These are phyloP conservation scores for Drosophila affinis DNA, from an alignment of 2,888 invertebrate genomes.

Conservation along the genomic window DNA sequence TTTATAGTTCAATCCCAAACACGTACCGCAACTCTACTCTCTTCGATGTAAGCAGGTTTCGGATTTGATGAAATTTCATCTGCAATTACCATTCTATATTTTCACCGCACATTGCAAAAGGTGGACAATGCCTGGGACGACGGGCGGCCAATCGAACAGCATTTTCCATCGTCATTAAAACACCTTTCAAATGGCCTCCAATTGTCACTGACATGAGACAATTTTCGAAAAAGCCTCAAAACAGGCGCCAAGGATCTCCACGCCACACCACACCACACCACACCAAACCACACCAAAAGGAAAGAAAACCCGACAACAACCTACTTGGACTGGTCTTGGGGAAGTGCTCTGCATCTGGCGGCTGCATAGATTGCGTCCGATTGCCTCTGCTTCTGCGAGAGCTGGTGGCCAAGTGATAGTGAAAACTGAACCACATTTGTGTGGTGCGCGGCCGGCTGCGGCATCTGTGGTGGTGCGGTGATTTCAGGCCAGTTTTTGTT, in stretches of 20 bases:
- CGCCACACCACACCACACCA: not conserved
- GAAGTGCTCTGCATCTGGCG: conserved; percentile 62
- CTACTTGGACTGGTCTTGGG: conserved; percentile 18
- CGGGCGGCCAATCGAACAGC: conserved; percentile 23
- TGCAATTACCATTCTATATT: conserved; percentile 35
- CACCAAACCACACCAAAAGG: conserved; percentile 1
- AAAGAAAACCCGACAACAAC: conserved; percentile 36
- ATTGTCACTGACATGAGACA: conserved; percentile 60
- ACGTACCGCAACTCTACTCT: conserved; percentile 16
- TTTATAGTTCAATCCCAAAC: not conserved
- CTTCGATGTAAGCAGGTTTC: conserved; percentile 25
- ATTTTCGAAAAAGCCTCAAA: conserved; percentile 36
- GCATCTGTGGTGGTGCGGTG: conserved; percentile 1
- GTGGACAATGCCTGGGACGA: conserved; percentile 13
- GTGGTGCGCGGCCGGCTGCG: conserved; percentile 4
- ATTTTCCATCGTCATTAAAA: conserved; percentile 47
- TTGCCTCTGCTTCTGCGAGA: not conserved
- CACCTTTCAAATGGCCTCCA: conserved; percentile 66
- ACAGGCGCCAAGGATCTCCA: conserved; percentile 40
- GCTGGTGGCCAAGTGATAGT: conserved; percentile 63
- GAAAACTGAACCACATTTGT: conserved; percentile 64
- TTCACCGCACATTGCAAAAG: conserved; percentile 1
- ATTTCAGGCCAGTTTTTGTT: conserved; percentile 55
- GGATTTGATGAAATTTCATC: conserved; percentile 23
- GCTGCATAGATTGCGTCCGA: conserved; percentile 2